A percentile compares a stretch with the other conserved stretches of the same genome.
These are phyloP conservation scores for Volucella bombylans DNA, from an alignment of 2,888 invertebrate species.

Conservation along the genomic window DNA sequence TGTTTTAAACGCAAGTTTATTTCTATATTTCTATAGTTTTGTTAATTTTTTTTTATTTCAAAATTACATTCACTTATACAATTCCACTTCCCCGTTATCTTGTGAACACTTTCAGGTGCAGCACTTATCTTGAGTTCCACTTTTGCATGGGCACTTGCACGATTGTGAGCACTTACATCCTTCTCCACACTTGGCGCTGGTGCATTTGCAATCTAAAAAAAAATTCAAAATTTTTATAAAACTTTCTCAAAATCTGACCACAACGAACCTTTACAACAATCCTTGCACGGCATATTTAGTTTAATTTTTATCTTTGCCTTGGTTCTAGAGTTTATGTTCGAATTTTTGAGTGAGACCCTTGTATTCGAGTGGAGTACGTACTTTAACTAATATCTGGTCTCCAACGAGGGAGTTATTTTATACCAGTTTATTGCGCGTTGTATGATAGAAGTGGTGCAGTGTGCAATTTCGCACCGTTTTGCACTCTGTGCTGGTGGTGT, in stretches of 20 bases:
- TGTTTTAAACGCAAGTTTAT: not conserved
- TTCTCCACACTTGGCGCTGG: slow-evolving; percentile 49
- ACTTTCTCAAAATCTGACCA: not conserved
- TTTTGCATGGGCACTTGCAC: slow-evolving; percentile 64
- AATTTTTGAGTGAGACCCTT: not conserved
- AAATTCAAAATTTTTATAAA: not conserved
- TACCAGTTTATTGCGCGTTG: not conserved
- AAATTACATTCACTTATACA: not conserved
- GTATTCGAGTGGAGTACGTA: not conserved
- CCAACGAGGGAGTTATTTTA: slow-evolving; percentile 28
- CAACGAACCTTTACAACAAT: slow-evolving; percentile 62
- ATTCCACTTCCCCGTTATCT: not conserved
- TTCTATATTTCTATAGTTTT: not conserved
- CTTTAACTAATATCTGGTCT: slow-evolving; percentile 6
- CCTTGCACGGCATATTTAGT: slow-evolving; percentile 58
- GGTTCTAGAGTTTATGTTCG: too few relatives aligned
- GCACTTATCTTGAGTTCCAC: slow-evolving; percentile 39
- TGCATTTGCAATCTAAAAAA: slow-evolving; percentile 61
- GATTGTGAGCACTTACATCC: slow-evolving; percentile 49
- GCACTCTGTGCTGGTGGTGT: slow-evolving; percentile 32
- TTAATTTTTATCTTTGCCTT: not conserved
- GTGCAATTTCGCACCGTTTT: slow-evolving; percentile 60
- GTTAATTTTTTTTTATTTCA: not conserved
- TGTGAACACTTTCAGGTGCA: slow-evolving; percentile 31
- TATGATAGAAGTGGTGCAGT: slow-evolving; percentile 29